These are phyloP conservation scores for Apogon talboti DNA, from an alignment of 2,797 vertebrate genomes.

Conservation along the genomic window DNA sequence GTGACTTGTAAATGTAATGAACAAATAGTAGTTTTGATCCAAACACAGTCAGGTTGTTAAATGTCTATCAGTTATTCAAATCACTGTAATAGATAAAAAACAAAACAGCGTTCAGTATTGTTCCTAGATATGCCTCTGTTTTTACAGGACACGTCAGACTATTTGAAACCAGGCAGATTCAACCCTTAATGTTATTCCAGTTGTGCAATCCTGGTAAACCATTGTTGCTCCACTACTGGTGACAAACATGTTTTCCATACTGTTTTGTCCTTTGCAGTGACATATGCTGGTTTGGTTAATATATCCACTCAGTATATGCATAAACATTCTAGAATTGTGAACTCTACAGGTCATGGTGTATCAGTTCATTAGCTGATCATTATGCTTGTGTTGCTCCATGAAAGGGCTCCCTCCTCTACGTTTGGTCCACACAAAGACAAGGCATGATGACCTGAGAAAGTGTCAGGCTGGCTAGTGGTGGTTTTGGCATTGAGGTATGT, in stretches of 20 bases:
- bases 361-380: too few species aligned
- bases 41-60: not conserved
- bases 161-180: not conserved
- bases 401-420: not conserved
- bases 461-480: not conserved
- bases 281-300: too few species aligned
- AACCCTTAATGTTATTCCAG: not conserved
- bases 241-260: constrained; percentile 1
- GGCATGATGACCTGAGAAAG: constrained; percentile 20
- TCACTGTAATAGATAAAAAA: not conserved
- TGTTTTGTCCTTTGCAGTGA: not conserved
- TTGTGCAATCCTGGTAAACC: constrained; percentile 15
- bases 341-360: too few species aligned
- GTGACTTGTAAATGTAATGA: not conserved
- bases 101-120: not conserved
- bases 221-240: not conserved
- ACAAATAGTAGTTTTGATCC: not conserved
- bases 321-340: not conserved
- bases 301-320: not conserved
- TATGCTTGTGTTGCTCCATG: not conserved
- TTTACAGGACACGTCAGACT: not conserved
- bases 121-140: not conserved
- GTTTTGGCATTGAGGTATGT: not conserved
- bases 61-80: not conserved
- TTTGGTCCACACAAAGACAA: not conserved